Conservation (phyloP, 1,140 invertebrate species). For the Diuraphis noxia region DNA sequence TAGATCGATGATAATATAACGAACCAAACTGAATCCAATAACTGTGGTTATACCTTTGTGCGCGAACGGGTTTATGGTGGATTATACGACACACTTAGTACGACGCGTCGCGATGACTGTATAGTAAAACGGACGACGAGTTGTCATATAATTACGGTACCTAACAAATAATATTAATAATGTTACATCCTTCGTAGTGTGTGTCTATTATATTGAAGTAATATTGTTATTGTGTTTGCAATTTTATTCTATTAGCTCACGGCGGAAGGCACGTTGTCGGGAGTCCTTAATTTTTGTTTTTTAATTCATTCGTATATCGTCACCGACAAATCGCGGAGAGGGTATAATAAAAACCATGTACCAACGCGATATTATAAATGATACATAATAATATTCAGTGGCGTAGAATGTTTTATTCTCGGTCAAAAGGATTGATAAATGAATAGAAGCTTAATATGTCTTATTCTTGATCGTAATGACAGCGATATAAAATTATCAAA, state of each 20-base stretch:
- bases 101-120: neutral
- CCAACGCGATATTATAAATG: too few species aligned
- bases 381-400: too few species aligned
- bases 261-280: neutral
- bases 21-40: too few species aligned
- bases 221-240: neutral
- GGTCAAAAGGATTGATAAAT: too few species aligned
- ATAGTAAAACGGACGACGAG: neutral
- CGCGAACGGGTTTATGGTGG: too few species aligned
- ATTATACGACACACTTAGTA: neutral
- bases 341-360: neutral
- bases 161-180: neutral
- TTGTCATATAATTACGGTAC: neutral
- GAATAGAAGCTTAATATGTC: too few species aligned
- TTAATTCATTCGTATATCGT: too few species aligned
- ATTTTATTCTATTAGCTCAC: neutral
- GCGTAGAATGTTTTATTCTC: too few species aligned
- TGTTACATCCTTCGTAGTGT: neutral
- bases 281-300: neutral
- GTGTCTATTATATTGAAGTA: neutral
- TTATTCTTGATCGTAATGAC: too few species aligned
- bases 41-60: neutral
- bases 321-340: neutral
- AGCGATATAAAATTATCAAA: too few species aligned
- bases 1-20: neutral